Evolutionary conservation across 2,113 vertebrate genomes (phyloP).

Genomic region (Varanus salvator): DNA sequence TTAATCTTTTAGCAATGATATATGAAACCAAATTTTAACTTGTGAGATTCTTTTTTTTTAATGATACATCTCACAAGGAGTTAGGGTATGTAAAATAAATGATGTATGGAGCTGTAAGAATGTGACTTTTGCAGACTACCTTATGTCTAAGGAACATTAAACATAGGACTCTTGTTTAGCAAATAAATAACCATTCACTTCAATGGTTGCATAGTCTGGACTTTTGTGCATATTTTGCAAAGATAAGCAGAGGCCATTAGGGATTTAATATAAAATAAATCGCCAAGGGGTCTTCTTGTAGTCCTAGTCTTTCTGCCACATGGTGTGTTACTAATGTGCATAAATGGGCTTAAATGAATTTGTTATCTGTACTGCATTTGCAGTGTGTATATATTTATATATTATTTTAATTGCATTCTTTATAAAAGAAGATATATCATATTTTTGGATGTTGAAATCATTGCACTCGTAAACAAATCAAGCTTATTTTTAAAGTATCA

Average conservation of each 20-base stretch:
- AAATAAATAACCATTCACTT: conserved; percentile 99
- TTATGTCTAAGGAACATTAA: conserved; percentile 99
- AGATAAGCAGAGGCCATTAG: conserved; percentile 97
- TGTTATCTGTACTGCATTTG: conserved; percentile 99
- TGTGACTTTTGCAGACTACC: conserved; percentile 94
- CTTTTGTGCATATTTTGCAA: conserved; percentile 99
- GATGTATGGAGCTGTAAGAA: conserved; percentile 99
- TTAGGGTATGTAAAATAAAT: conserved; percentile 99
- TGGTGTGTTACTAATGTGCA: conserved; percentile 99
- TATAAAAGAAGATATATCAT: conserved; percentile 96
- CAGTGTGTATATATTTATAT: conserved; percentile 99
- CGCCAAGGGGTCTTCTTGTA: conserved; percentile 97
- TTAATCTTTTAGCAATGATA: conserved; percentile 81
- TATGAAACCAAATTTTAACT: conserved; percentile 81
- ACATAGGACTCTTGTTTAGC: conserved; percentile 99
- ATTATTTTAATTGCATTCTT: conserved; percentile 99
- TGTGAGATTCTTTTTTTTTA: conserved; percentile 81
- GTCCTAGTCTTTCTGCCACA: conserved; percentile 96
- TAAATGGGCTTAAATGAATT: conserved; percentile 99
- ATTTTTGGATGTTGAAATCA: conserved; percentile 89
- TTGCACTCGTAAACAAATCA: conserved; percentile 96
- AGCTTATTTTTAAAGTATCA: conserved; percentile 89
- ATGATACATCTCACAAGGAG: conserved; percentile 94
- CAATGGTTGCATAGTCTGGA: conserved; percentile 92
- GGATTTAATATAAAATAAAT: conserved; percentile 99